These are phyloP conservation scores for Potorous gilbertii DNA, from an alignment of 2,797 vertebrate species.

Conservation along the genomic window DNA sequence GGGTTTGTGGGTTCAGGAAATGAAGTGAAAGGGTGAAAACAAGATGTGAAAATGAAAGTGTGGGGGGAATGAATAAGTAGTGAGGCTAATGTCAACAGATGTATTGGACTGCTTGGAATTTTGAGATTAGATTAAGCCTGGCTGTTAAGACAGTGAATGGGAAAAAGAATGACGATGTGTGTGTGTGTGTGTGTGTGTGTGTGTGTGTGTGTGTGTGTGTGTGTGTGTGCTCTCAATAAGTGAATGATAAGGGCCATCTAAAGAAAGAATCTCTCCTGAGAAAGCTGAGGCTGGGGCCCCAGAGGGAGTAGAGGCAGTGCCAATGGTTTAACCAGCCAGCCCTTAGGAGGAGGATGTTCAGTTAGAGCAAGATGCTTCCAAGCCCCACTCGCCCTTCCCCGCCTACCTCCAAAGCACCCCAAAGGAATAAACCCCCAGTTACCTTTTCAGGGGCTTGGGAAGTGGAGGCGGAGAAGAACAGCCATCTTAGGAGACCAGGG, in stretches of 20 bases:
- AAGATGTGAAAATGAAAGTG: neutral
- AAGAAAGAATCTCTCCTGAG: neutral
- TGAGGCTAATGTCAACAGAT: neutral
- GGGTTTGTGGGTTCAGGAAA: neutral
- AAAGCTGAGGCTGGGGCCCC: neutral
- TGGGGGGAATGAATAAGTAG: neutral
- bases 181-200: slow-evolving; percentile 28
- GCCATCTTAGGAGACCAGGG: neutral
- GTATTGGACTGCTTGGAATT: neutral
- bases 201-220: neutral
- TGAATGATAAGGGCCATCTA: neutral
- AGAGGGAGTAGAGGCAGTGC: neutral
- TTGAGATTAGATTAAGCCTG: neutral
- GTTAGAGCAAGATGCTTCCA: neutral
- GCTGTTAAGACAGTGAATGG: neutral
- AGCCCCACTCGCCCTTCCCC: neutral
- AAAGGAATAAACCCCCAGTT: neutral
- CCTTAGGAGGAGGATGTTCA: neutral
- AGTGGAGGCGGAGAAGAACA: neutral
- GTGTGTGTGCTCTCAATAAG: neutral
- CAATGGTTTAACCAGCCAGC: neutral
- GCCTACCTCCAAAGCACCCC: neutral
- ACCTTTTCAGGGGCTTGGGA: neutral
- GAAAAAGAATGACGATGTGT: neutral
- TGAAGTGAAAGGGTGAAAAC: neutral